These are phyloP conservation scores for Cygnus olor DNA, from an alignment of 2,797 vertebrate species.

Conservation along the genomic window DNA sequence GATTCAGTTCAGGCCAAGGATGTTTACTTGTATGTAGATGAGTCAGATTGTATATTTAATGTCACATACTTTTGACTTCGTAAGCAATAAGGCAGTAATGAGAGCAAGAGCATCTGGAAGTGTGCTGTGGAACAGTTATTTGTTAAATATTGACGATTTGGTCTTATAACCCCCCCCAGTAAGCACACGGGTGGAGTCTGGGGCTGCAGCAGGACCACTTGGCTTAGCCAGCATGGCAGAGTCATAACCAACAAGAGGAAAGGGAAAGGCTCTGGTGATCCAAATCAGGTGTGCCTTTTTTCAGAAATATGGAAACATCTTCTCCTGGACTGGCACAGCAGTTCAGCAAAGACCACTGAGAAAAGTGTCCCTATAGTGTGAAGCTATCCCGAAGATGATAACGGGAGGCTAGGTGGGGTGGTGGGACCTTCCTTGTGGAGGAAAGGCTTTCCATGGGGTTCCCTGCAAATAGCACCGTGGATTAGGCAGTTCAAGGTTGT, in stretches of 20 bases:
- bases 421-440: not conserved
- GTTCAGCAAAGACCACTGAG: not conserved
- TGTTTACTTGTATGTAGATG: not conserved
- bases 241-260: not conserved
- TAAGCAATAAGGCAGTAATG: slow-evolving; percentile 59
- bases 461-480: not conserved
- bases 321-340: not conserved
- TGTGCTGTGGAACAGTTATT: slow-evolving; percentile 39
- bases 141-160: slow-evolving; percentile 2
- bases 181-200: not conserved
- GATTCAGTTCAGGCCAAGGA: not conserved
- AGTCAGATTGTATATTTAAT: slow-evolving; percentile 61
- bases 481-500: not conserved
- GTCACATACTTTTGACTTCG: slow-evolving; percentile 59
- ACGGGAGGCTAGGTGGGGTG: accelerated
- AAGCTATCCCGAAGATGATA: not conserved
- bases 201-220: not conserved
- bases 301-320: too few species aligned
- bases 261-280: not conserved
- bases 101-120: slow-evolving; percentile 68
- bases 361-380: accelerated
- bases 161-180: not conserved
- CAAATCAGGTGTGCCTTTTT: accelerated
- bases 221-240: not conserved
- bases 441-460: accelerated